Percentiles rank a stretch among this genome's conserved stretches.
Conservation (phyloP, 2,888 invertebrate species). For the Brachynemurus nebulosus region DNA sequence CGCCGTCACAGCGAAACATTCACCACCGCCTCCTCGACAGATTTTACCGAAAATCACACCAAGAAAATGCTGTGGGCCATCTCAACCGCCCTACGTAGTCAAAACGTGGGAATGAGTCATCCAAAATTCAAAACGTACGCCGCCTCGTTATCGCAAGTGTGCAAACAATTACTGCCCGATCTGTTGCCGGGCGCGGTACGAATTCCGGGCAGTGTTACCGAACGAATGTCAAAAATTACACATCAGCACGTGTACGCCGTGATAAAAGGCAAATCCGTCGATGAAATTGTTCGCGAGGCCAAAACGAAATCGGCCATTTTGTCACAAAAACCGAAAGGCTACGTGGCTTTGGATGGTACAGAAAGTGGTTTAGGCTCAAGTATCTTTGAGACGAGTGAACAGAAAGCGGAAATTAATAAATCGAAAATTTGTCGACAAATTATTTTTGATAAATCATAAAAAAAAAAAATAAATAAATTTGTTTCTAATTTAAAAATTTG, state of each 20-base stretch:
- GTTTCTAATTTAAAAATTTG: too few species aligned
- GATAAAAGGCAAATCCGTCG: conserved; percentile 46
- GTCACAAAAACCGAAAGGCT: conserved; percentile 35
- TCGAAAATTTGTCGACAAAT: background rate
- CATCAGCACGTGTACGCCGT: conserved; percentile 49
- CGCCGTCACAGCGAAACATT: conserved; percentile 4
- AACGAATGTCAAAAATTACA: conserved; percentile 57
- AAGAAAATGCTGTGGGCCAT: conserved; percentile 72
- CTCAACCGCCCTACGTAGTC: conserved; percentile 55
- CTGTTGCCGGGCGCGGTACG: conserved; percentile 31
- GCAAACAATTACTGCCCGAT: conserved; percentile 47
- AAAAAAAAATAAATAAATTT: too few species aligned
- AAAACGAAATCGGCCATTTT: conserved; percentile 25
- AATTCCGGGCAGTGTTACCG: conserved; percentile 50
- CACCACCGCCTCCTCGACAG: conserved; percentile 4
- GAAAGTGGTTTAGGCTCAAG: background rate
- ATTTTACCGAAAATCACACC: conserved; percentile 28
- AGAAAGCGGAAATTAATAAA: background rate
- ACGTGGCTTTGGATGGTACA: conserved; percentile 32
- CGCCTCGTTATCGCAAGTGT: conserved; percentile 49
- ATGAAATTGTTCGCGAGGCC: conserved; percentile 40
- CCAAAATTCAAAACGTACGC: conserved; percentile 59
- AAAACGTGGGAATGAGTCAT: conserved; percentile 55
- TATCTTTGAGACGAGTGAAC: background rate
- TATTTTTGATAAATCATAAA: conserved; percentile 4